Base-by-base conservation (phyloP, 2,797 vertebrate species). In the Sebastes trivittatus region DNA sequence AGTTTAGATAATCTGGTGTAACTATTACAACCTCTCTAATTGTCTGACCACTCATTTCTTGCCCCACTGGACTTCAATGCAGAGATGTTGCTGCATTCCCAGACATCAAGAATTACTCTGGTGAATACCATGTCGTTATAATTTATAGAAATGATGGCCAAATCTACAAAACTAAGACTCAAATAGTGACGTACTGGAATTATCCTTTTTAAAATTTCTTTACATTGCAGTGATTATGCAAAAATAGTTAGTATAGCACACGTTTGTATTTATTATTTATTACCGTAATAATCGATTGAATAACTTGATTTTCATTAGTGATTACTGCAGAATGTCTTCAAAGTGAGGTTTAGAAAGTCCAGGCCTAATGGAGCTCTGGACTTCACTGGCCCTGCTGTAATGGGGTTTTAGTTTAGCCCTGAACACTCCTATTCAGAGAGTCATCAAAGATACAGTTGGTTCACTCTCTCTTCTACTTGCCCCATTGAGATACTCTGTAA, bases 401-500 rank as follows among this genome's bases (percentile, higher is more conserved):
- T 73, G 63, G 52, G 36, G 61, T 83, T 62, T 64, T 13, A 22
- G 34, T 75, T 25, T 38, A 66, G 13, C 61, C 23, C 60, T 52
- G 22, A 81, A 69, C 54, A 49, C 29, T 70, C 60, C 29, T 9
- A n/a, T 64, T 54, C 73, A 83, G 29, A 62, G 30, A 77, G 75
- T 78, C 80, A 69, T 78, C 66, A 72, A 55, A 72, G 68, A 76
- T 77, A 66, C 25, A 23, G 69, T 65, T 23, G 58, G 52, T 82
- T 55, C 55, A 27, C 69, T 59, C 20, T 11, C 32, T 81, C 36
- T 42, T 87, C 56, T 77, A 59, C 76, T 67, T 52, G 66, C 73
- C 52, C 59, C 23, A 14, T 74, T 76, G 68, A 85, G 80, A 82
- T 82, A 66, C 82, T 85, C 83, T 89, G 84, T 87, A 89, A 91